phyloP scores from a whole-genome alignment of 2,113 vertebrate species.

The Malurus cyaneus region DNA sequence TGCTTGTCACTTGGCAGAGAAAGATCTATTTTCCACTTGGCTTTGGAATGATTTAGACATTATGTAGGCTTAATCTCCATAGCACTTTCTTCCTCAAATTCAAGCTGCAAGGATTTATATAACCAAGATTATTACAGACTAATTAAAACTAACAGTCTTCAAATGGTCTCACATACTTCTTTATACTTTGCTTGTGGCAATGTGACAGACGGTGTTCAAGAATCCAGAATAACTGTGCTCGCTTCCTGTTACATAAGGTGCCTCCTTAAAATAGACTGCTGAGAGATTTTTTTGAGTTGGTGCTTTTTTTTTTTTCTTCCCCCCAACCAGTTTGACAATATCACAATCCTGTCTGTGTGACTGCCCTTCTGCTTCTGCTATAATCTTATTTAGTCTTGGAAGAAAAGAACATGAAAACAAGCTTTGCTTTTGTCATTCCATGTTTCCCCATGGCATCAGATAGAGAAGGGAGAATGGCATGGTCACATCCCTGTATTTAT shows the following conservation, averaged over 20 bases:
- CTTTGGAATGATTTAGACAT: neutral
- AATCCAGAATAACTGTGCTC: constrained; percentile 28
- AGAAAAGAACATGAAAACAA: neutral
- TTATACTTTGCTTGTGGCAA: constrained; percentile 7
- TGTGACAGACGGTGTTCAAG: constrained; percentile 42
- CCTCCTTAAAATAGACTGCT: constrained; percentile 50
- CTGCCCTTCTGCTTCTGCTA: neutral
- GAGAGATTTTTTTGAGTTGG: neutral
- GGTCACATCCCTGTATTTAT: neutral
- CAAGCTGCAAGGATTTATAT: constrained; percentile 6
- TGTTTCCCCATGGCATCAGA: neutral
- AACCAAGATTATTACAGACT: constrained; percentile 27
- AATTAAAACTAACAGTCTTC: constrained; percentile 55
- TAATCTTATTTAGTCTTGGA: neutral
- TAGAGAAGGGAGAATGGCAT: neutral
- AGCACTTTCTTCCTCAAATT: constrained; percentile 3
- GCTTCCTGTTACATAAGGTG: constrained; percentile 39
- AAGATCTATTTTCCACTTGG: neutral
- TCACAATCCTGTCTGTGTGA: neutral
- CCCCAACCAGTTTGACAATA: neutral
- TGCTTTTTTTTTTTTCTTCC: neutral
- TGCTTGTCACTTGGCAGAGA: neutral
- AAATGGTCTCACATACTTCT: constrained; percentile 14
- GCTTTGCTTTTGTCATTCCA: neutral
- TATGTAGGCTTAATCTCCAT: neutral